phyloP scores from a whole-genome alignment of 2,113 vertebrate genomes.

The Lagopus muta region DNA sequence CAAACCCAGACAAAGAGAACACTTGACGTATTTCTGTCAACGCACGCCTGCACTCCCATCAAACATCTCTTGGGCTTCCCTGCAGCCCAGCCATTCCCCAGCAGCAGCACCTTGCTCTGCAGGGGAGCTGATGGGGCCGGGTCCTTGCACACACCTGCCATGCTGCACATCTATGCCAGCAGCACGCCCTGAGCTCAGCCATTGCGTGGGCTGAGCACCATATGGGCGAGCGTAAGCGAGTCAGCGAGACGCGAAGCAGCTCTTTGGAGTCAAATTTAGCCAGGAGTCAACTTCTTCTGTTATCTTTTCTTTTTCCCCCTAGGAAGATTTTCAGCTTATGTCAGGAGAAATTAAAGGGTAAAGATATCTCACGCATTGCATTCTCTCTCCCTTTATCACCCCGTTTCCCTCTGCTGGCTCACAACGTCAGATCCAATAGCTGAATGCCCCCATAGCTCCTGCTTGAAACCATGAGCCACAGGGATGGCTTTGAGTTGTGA shows the following conservation, averaged over 20 bases:
- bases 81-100: neutral
- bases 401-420: accelerated
- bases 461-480: neutral
- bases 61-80: too few species aligned
- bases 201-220: slow-evolving; percentile 48
- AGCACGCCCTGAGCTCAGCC: neutral
- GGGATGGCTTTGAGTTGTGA: neutral
- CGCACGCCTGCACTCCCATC: neutral
- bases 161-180: slow-evolving; percentile 30
- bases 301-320: neutral
- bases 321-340: neutral
- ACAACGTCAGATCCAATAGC: accelerated
- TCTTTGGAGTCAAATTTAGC: neutral
- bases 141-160: neutral
- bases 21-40: neutral
- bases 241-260: neutral
- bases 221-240: neutral
- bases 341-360: neutral
- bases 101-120: neutral
- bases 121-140: neutral
- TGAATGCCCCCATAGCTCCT: neutral
- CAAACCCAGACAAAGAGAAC: neutral
- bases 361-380: neutral
- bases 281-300: neutral
- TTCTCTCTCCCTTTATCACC: neutral